phyloP scores from a whole-genome alignment of 2,888 invertebrate genomes.

The Ophion ellenae region DNA sequence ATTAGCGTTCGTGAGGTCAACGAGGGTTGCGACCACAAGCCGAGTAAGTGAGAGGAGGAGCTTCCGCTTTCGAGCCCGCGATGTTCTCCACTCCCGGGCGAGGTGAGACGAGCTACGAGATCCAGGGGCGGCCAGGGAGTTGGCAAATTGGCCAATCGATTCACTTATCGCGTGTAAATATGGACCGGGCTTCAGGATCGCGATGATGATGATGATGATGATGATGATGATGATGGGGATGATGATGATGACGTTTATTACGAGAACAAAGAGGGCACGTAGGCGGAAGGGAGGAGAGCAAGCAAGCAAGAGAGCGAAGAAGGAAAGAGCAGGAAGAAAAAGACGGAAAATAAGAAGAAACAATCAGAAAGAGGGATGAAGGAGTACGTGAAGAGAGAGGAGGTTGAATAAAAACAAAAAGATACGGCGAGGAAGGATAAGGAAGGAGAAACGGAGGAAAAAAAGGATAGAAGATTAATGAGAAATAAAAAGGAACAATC shows the following conservation, averaged over 20 bases:
- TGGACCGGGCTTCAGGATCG: constrained; percentile 34
- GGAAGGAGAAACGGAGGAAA: no score
- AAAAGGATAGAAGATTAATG: no score
- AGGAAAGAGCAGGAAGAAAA: not conserved
- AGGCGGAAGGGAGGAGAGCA: not conserved
- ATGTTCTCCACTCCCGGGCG: not conserved
- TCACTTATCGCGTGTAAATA: constrained; percentile 67
- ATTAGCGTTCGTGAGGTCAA: constrained; percentile 64
- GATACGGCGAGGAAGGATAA: no score
- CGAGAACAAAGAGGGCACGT: constrained; percentile 14
- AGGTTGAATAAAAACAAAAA: not conserved
- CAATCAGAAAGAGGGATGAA: not conserved
- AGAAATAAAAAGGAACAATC: no score
- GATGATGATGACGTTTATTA: constrained; percentile 11
- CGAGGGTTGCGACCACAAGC: constrained; percentile 44
- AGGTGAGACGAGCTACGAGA: constrained; percentile 28
- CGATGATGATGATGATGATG: constrained; percentile 44
- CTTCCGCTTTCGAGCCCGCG: constrained; percentile 33
- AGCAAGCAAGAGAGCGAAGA: not conserved
- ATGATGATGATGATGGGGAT: constrained; percentile 52
- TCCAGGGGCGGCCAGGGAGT: constrained; percentile 30
- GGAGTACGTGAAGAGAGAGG: constrained; percentile 12
- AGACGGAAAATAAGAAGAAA: not conserved
- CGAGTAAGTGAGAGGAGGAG: not conserved
- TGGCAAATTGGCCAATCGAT: constrained; percentile 68